Base-by-base conservation (phyloP, 2,113 vertebrate species). In the Tachycineta bicolor region DNA sequence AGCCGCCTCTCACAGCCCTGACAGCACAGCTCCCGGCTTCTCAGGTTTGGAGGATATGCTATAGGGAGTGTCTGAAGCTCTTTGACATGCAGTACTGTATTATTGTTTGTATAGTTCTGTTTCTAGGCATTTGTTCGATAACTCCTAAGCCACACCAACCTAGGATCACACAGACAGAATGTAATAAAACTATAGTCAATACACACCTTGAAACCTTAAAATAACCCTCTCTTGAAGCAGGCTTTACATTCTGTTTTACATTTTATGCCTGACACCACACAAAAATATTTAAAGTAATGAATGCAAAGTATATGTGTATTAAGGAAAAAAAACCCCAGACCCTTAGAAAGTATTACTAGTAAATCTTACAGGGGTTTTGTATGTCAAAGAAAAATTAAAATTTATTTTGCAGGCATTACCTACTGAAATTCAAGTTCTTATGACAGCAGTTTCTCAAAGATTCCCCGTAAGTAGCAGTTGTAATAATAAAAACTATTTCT, bases 41-140 rank as follows among this genome's bases (percentile, higher is more conserved):
- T 75, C 43, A 24, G 43, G 4, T n/a, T 58, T 53, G 52, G 20
- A 62, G 60, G 25, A 28, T 5, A 2, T 3, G 12, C 33, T 13
- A 6, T 1, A 50, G 2, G 0, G 19, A 29, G 3, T 6, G 43
- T 4, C 64, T 59, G 8, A 53, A 58, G 17, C 9, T 46, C 44
- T 64, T 67, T 4, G 24, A 68, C 15, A 12, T n/a, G 28, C 0
- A 4, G 10, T 31, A 11, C 4, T n/a, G 13, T 37, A 37, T 37
- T 37, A 37, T 37, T 37, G 6, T 2, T 53, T 68, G 49, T 33
- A 9, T 63, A 44, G 44, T 87, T 78, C 62, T 80, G 14, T 46
- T 79, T 68, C 70, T 50, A 28, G 9, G 18, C 14, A 29, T 58
- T 20, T 28, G n/a, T 41, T 41, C 50, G 47, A 0, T 31, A 69